Evolutionary conservation across 2,797 vertebrate species (phyloP).

Genomic region (Chrosomus eos): DNA sequence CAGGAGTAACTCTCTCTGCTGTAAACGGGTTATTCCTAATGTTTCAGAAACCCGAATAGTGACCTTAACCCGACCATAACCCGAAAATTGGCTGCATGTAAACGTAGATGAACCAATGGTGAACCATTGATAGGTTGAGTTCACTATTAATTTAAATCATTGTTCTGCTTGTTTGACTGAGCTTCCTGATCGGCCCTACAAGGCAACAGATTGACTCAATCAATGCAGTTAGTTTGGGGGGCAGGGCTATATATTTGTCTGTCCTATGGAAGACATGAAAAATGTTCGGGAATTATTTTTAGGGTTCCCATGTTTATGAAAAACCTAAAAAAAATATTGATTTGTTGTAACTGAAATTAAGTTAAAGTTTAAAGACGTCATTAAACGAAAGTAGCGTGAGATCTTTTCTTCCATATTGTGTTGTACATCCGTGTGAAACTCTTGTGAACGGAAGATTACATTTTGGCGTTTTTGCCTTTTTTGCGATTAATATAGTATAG

Average conservation of each 20-base stretch:
- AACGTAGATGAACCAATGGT: no score
- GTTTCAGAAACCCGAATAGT: no score
- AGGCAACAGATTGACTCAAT: not conserved
- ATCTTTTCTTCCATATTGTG: not conserved
- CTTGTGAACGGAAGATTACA: not conserved
- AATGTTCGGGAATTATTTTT: not conserved
- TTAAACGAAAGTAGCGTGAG: no score
- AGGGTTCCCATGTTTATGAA: not conserved
- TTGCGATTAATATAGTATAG: not conserved
- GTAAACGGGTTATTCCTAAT: no score
- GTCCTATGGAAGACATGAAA: not conserved
- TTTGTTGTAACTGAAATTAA: not conserved
- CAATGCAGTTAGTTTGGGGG: not conserved
- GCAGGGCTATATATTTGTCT: not conserved
- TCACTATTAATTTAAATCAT: not conserved
- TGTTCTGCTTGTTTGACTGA: not conserved
- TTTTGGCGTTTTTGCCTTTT: not conserved
- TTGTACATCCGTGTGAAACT: not conserved
- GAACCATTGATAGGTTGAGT: not conserved
- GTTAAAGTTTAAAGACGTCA: not conserved
- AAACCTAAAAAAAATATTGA: not conserved
- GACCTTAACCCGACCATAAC: no score
- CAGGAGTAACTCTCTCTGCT: no score
- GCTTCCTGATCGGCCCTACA: not conserved
- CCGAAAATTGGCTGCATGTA: no score